Base-by-base conservation (phyloP, 1,140 invertebrate species). In the Bombus superbus region DNA sequence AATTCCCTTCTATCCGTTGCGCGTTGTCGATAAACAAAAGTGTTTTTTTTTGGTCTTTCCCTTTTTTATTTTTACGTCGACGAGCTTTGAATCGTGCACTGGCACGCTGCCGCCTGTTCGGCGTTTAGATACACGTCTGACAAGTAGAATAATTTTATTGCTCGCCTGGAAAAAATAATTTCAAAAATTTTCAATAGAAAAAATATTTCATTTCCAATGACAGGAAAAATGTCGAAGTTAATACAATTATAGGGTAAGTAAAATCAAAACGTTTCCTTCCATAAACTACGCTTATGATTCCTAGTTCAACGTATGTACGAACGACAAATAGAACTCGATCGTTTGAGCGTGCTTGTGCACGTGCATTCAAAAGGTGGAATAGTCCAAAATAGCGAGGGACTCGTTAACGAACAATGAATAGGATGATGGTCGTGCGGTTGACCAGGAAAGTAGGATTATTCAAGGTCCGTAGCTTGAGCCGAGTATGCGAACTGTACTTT, bases 381-480 rank as follows among this genome's bases (percentile, higher is more conserved):
- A 2, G 57, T 28, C 22, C 25, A n/a, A 8, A 80, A 69, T 62
- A 25, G 28, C n/a, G 25, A 5, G 32, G 28, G 32, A 47, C 59
- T 32, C 68, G 68, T 18, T 42, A 71, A 72, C 68, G 28, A 82
- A 82, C n/a, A 53, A 74, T 44, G 53, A 57, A 38, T 13, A 44
- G 38, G 47, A 35, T 15, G 38, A 42, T 44, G 68, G 68, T 42
- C n/a, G 18, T 4, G 38, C 69, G 44, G 82, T 35, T 22, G 38
- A 57, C 62, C 73, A 71, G 66, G 10, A 38, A 72, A 79, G 47
- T 72, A 79, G 71, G 71, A 85, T 81, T 74, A 81, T 68, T 53
- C 28, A 11, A 69, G 25, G 10, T n/a, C 32, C 22, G 15, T 80
- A 32, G 6, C 3, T 35, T 57, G 22, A 77, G 4, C 5, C n/a